These are phyloP conservation scores for Coptodon rendalli DNA, from an alignment of 2,113 vertebrate genomes.

Conservation along the genomic window DNA sequence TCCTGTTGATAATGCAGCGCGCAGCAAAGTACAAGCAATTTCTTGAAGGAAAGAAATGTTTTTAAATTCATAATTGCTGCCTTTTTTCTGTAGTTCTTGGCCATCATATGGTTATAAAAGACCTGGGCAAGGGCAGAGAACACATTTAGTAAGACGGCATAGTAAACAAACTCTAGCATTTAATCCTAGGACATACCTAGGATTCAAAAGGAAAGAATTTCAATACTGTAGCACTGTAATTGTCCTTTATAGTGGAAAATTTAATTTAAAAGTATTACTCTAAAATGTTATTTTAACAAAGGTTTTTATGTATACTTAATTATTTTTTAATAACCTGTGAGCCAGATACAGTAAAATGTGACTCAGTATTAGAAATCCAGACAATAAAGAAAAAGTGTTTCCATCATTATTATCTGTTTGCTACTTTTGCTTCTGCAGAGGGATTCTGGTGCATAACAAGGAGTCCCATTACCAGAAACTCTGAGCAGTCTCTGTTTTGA, in stretches of 20 bases:
- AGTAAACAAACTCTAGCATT: not conserved
- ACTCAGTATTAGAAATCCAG: not conserved
- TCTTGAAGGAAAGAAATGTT: not conserved
- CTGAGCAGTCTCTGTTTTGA: not conserved
- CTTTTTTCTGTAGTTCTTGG: not conserved
- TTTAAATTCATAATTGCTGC: not conserved
- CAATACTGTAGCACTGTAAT: fast-evolving
- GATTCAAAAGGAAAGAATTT: not conserved
- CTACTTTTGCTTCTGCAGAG: not conserved
- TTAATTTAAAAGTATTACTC: not conserved
- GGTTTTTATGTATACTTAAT: not conserved
- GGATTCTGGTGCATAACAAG: not conserved
- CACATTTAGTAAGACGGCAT: not conserved
- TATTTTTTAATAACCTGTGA: not conserved
- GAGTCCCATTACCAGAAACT: not conserved
- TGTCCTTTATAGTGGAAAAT: not conserved
- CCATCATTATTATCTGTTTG: not conserved
- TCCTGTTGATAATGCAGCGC: not conserved
- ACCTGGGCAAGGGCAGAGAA: not conserved
- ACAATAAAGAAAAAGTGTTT: fast-evolving
- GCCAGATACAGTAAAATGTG: not conserved
- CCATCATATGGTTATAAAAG: not conserved
- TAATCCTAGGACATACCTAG: not conserved
- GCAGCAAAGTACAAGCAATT: not conserved
- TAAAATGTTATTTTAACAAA: not conserved